Evolutionary conservation across 2,888 invertebrate genomes (phyloP).

Genomic region (Drosophila pseudotalamancana): DNA sequence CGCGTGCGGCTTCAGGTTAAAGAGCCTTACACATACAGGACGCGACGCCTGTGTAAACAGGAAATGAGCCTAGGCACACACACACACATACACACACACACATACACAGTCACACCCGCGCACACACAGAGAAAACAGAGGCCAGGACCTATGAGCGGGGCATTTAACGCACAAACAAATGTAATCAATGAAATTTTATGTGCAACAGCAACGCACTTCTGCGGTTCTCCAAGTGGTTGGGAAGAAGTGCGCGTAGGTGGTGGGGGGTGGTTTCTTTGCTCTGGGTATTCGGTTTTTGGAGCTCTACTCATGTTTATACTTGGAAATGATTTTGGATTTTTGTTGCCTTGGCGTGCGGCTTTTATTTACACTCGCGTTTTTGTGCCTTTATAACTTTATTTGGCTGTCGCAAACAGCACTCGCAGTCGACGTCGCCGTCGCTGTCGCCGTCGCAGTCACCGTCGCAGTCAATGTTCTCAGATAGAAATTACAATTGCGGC

Average conservation of each 20-base stretch:
- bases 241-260: too few species aligned
- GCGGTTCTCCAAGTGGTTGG: constrained; percentile 14
- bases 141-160: constrained; percentile 32
- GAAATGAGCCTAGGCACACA: constrained; percentile 70
- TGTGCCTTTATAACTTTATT: constrained; percentile 79
- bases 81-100: constrained; percentile 12
- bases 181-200: constrained; percentile 81
- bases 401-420: constrained; percentile 61
- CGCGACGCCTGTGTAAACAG: constrained; percentile 73
- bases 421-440: constrained; percentile 1
- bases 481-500: constrained; percentile 76
- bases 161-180: constrained; percentile 79
- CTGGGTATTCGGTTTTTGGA: constrained; percentile 19
- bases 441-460: not conserved
- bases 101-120: constrained; percentile 5
- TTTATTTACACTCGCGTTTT: constrained; percentile 61
- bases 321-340: constrained; percentile 57
- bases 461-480: constrained; percentile 17
- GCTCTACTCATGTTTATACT: constrained; percentile 55
- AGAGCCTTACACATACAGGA: constrained; percentile 54
- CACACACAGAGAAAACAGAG: too few species aligned
- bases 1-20: constrained; percentile 60
- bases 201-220: constrained; percentile 75
- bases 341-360: constrained; percentile 60
- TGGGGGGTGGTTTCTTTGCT: constrained; percentile 6